Conservation (phyloP, 2,888 invertebrate species). For the Pyrrhosoma nymphula region DNA sequence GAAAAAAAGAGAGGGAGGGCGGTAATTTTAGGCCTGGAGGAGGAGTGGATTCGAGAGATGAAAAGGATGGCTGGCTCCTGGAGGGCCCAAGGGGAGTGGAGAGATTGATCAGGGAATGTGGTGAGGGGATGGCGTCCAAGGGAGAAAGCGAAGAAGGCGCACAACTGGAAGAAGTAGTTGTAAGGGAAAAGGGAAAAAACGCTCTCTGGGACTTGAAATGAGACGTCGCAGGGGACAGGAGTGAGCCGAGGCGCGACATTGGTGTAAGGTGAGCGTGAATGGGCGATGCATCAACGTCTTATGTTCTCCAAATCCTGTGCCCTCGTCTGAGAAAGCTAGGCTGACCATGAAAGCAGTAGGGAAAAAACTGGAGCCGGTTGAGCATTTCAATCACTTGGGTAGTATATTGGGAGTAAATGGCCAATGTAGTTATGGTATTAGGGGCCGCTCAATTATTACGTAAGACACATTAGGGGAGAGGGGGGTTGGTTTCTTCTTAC, state of each 20-base stretch:
- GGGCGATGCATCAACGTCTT: background rate
- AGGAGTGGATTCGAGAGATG: background rate
- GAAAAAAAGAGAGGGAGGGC: background rate
- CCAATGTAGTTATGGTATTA: too few relatives aligned
- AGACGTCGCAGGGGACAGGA: background rate
- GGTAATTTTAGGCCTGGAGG: slow-evolving; percentile 2
- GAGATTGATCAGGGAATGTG: background rate
- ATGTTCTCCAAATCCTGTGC: background rate
- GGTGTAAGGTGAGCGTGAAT: background rate
- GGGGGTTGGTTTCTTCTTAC: too few relatives aligned
- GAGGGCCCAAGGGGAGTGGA: background rate
- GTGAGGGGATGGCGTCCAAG: background rate
- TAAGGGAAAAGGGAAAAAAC: background rate
- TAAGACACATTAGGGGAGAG: too few relatives aligned
- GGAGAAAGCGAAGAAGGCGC: background rate
- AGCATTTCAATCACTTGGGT: too few relatives aligned
- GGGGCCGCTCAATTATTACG: too few relatives aligned
- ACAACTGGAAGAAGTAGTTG: background rate
- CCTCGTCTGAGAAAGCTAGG: background rate
- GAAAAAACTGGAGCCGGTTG: too few relatives aligned
- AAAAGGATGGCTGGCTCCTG: background rate
- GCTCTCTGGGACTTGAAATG: background rate
- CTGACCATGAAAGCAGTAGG: too few relatives aligned
- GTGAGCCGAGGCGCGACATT: background rate
- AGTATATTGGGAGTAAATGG: too few relatives aligned